Evolutionary conservation across 92 coral and sea anemone genomes (phyloP), one percentile per base, ranked within the genome.

Genomic region (Parazoanthus darwini): DNA sequence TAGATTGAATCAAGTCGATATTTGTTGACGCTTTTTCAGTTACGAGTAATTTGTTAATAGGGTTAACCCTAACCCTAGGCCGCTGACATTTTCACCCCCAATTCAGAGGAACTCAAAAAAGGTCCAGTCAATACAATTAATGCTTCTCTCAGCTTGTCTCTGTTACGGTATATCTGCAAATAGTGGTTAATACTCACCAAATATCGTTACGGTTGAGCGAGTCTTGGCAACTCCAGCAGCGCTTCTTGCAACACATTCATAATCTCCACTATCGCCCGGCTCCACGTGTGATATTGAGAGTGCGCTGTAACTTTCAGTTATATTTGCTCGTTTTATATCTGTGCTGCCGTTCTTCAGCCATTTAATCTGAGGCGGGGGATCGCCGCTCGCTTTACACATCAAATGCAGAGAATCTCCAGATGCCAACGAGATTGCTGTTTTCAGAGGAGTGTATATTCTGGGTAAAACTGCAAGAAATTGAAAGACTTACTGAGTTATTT

Each of bases 281-380:
- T 18, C 33, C 29, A 80, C 85, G 9, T 36, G 85, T 29, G 46
- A 18, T 80, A 80, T 80, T 16, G 33, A 80, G 1, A 80, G 85
- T 7, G 36, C 48, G n/a, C 10, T 58, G 46, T 29, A 9, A 35
- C 58, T 15, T 23, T 58, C 26, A 3, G 85, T 80, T 56, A 58
- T 80, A 8, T 58, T 80, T 16, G 71, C 85, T 56, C 48, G 58
- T 10, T 58, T 80, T 35, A 80, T 58, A 20, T 58, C 85, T 4
- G 85, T 80, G 85, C 72, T 80, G 5, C 85, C 85, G 33, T 80
- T 58, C 72, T 80, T 80, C 29, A 80, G 48, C 85, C 85, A 80
- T 35, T 80, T 80, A 8, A 80, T 80, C 48, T 80, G 73, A 33
- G 85, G 85, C 43, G 23, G 85, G 85, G 85, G 85, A 80, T 56